Evolutionary conservation across 2,113 vertebrate genomes (phyloP).

Genomic region (Pogonocichla stellata): DNA sequence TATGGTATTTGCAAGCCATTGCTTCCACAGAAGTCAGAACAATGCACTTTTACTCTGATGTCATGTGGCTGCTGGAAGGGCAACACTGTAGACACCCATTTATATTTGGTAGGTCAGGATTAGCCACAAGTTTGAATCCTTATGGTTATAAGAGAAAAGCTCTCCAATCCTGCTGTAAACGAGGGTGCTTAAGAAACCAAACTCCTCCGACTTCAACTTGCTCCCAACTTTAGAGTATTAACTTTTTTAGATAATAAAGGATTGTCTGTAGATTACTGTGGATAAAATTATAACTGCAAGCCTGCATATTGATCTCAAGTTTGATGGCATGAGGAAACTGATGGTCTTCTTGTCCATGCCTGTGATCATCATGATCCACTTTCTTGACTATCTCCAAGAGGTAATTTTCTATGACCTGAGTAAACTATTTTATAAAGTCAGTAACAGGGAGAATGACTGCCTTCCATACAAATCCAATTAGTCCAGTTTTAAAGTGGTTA

Average conservation of each 20-base stretch:
- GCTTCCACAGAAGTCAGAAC: background rate
- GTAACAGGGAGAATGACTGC: background rate
- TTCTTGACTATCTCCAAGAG: background rate
- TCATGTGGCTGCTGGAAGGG: background rate
- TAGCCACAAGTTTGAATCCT: background rate
- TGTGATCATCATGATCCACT: background rate
- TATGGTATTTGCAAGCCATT: background rate
- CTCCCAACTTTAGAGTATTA: background rate
- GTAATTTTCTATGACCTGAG: background rate
- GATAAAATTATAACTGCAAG: background rate
- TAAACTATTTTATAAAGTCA: background rate
- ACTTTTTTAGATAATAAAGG: background rate
- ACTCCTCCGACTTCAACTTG: background rate
- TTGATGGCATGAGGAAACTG: background rate
- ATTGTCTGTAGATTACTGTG: background rate
- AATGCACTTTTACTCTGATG: background rate
- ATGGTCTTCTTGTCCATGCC: background rate
- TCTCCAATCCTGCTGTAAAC: background rate
- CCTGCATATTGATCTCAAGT: background rate
- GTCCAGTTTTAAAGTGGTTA: background rate
- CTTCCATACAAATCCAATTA: background rate
- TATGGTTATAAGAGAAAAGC: background rate
- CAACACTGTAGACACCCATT: background rate
- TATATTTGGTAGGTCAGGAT: background rate
- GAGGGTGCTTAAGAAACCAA: background rate